These are phyloP conservation scores for Drosophila trichaetosa DNA, from an alignment of 2,888 invertebrate genomes.

Conservation along the genomic window DNA sequence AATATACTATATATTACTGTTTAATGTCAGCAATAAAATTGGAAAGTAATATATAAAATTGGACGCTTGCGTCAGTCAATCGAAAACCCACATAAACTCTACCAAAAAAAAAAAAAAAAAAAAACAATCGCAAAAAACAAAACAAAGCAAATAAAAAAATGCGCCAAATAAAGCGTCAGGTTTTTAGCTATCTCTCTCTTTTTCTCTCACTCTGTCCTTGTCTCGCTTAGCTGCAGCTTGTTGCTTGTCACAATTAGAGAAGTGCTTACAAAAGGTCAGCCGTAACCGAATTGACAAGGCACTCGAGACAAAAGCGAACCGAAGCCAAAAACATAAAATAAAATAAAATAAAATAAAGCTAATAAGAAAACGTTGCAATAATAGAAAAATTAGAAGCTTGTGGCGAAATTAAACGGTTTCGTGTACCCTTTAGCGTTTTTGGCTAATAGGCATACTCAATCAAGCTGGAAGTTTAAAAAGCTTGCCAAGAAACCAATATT, in stretches of 20 bases:
- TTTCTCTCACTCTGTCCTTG: background rate
- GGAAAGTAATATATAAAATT: slow-evolving; percentile 68
- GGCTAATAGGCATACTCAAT: background rate
- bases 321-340: slow-evolving; percentile 32
- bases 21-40: slow-evolving; percentile 56
- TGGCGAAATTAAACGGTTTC: slow-evolving; percentile 75
- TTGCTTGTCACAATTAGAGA: slow-evolving; percentile 73
- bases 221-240: slow-evolving; percentile 36
- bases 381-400: slow-evolving; percentile 73
- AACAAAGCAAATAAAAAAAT: slow-evolving; percentile 51
- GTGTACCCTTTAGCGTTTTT: slow-evolving; percentile 15
- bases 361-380: slow-evolving; percentile 71
- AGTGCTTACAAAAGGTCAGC: slow-evolving; percentile 75
- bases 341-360: slow-evolving; percentile 51
- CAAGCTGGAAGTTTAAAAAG: background rate
- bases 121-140: slow-evolving; percentile 27
- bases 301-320: slow-evolving; percentile 58
- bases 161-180: slow-evolving; percentile 53
- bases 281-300: slow-evolving; percentile 63
- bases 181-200: slow-evolving; percentile 16
- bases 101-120: slow-evolving; percentile 33
- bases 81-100: slow-evolving; percentile 55
- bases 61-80: slow-evolving; percentile 70
- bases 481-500: background rate
- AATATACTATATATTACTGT: slow-evolving; percentile 17